Conservation (phyloP, 2,113 vertebrate species). For the Ranitomeya imitator region DNA sequence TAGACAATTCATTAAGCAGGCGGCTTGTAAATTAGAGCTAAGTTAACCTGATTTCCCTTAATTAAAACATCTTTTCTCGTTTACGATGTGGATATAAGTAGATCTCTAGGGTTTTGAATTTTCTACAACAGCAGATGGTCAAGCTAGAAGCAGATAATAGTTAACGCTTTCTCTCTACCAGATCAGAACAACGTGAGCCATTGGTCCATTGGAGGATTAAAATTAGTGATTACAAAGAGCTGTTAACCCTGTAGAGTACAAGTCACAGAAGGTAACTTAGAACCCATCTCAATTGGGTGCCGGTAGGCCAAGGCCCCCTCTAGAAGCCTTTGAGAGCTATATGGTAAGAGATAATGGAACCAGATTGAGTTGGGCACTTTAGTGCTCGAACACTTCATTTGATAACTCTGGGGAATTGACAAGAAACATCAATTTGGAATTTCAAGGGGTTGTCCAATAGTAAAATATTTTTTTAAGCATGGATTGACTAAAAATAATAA, state of each 20-base stretch:
- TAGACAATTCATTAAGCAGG: slow-evolving; percentile 91
- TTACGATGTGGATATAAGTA: slow-evolving; percentile 92
- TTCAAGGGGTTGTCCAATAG: background rate
- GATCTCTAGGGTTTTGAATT: slow-evolving; percentile 91
- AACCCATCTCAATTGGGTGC: background rate
- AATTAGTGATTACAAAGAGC: slow-evolving; percentile 84
- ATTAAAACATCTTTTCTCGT: slow-evolving; percentile 96
- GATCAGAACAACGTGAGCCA: slow-evolving; percentile 84
- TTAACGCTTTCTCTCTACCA: slow-evolving; percentile 87
- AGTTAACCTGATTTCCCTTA: slow-evolving; percentile 92
- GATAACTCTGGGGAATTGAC: slow-evolving; percentile 26
- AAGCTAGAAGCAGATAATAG: slow-evolving; percentile 90
- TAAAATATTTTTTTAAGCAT: no score
- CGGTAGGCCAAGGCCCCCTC: background rate
- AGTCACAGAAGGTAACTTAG: slow-evolving; percentile 57
- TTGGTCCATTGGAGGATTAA: slow-evolving; percentile 86
- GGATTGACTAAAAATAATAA: no score
- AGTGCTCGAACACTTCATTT: slow-evolving; percentile 2
- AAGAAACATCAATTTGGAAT: slow-evolving; percentile 36
- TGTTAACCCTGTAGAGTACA: slow-evolving; percentile 77
- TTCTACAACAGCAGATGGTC: slow-evolving; percentile 96
- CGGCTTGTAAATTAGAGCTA: slow-evolving; percentile 89
- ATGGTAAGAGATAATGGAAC: slow-evolving; percentile 23
- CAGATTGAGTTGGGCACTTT: slow-evolving; percentile 17
- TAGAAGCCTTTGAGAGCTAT: background rate